phyloP scores from a whole-genome alignment of 2,888 invertebrate species.

The Cryptus viduatorius region DNA sequence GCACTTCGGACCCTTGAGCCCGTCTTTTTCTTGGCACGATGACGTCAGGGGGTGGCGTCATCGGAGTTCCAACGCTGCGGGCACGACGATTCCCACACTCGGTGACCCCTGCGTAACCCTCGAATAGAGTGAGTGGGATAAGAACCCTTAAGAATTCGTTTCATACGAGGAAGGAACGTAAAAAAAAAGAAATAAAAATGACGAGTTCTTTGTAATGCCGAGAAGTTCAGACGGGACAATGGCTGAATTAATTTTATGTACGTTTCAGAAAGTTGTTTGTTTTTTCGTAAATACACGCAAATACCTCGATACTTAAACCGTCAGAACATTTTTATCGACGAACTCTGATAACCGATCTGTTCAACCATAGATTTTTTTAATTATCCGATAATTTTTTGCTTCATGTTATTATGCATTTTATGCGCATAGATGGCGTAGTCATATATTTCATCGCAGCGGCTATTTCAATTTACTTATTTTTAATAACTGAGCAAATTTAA shows the following conservation, averaged over 20 bases:
- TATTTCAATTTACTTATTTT: neutral
- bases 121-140: slow-evolving; percentile 46
- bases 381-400: neutral
- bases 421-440: neutral
- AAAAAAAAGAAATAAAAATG: neutral
- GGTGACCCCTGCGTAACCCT: slow-evolving; percentile 78
- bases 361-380: too few species aligned
- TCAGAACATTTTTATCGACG: too few species aligned
- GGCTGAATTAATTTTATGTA: neutral
- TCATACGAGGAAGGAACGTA: neutral
- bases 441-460: neutral
- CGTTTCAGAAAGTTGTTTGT: neutral
- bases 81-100: slow-evolving; percentile 81
- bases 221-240: neutral
- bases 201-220: slow-evolving; percentile 3
- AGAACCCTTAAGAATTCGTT: slow-evolving; percentile 45
- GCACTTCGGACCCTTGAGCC: slow-evolving; percentile 58
- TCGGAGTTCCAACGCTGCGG: slow-evolving; percentile 71
- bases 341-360: too few species aligned
- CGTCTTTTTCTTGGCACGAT: slow-evolving; percentile 63
- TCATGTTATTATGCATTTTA: neutral
- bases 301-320: neutral
- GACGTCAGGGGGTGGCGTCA: slow-evolving; percentile 82
- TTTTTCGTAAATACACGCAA: neutral
- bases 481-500: neutral